phyloP scores from a whole-genome alignment of 2,888 invertebrate genomes.

The Mythimna loreyi region DNA sequence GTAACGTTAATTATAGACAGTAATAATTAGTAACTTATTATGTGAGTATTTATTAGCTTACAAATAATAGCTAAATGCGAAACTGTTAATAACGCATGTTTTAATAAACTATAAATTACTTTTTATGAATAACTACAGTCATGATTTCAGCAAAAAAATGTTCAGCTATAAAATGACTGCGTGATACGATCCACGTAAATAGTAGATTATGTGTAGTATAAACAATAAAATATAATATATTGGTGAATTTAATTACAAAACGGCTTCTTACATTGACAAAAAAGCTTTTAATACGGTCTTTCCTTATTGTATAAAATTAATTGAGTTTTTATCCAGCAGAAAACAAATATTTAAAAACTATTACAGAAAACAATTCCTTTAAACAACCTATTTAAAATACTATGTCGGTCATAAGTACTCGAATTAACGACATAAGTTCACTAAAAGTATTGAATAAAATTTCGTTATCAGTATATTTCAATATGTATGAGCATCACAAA shows the following conservation, averaged over 20 bases:
- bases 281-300: too few species aligned
- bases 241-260: too few species aligned
- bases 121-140: neutral
- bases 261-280: too few species aligned
- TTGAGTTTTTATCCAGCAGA: too few species aligned
- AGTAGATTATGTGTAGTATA: neutral
- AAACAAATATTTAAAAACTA: too few species aligned
- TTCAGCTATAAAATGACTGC: neutral
- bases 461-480: neutral
- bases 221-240: too few species aligned
- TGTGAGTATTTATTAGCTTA: neutral
- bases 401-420: neutral
- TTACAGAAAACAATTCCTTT: neutral
- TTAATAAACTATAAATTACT: neutral
- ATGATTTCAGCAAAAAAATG: neutral
- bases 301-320: too few species aligned
- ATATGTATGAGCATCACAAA: conserved; percentile 21
- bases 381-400: neutral
- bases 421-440: neutral
- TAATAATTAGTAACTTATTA: conserved; percentile 4
- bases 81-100: neutral
- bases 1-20: conserved; percentile 13
- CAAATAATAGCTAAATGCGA: neutral
- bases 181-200: neutral
- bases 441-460: neutral